phyloP scores from a whole-genome alignment of 2,113 vertebrate species.

The Puntigrus tetrazona region DNA sequence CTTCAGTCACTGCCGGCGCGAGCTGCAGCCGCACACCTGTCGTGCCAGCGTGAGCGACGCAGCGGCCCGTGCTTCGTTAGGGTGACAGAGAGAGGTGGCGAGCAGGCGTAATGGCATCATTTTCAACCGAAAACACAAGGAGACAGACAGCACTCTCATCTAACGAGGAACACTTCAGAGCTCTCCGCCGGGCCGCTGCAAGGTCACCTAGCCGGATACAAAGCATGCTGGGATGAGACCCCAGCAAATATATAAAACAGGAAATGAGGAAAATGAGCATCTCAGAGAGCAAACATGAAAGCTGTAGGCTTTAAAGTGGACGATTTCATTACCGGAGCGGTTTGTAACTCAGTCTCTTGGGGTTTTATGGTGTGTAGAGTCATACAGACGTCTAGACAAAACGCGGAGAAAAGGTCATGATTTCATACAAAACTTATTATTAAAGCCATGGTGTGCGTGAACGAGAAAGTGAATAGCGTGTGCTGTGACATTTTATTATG shows the following conservation, averaged over 20 bases:
- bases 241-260: constrained; percentile 14
- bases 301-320: background rate
- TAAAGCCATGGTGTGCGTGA: background rate
- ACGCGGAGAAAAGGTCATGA: constrained; percentile 16
- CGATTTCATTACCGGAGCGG: background rate
- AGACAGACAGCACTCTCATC: constrained; percentile 21
- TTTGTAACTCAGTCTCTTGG: background rate
- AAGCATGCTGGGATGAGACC: background rate
- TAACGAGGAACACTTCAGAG: constrained; percentile 24
- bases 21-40: constrained; percentile 34
- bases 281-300: constrained; percentile 1
- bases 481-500: constrained; percentile 18
- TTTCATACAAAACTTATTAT: background rate
- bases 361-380: background rate
- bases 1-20: constrained; percentile 28
- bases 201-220: constrained; percentile 15
- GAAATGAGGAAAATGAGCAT: constrained; percentile 24
- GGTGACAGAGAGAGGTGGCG: constrained; percentile 27
- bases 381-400: background rate
- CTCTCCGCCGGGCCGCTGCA: constrained; percentile 1
- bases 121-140: constrained; percentile 35
- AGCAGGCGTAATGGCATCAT: constrained; percentile 30
- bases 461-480: background rate
- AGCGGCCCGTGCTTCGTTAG: constrained; percentile 40
- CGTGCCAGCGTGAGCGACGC: constrained; percentile 40